A percentile compares a stretch with the other conserved stretches of the same genome.
Conservation (phyloP, 2,113 vertebrate genomes). For the Porphyrio hochstetteri region DNA sequence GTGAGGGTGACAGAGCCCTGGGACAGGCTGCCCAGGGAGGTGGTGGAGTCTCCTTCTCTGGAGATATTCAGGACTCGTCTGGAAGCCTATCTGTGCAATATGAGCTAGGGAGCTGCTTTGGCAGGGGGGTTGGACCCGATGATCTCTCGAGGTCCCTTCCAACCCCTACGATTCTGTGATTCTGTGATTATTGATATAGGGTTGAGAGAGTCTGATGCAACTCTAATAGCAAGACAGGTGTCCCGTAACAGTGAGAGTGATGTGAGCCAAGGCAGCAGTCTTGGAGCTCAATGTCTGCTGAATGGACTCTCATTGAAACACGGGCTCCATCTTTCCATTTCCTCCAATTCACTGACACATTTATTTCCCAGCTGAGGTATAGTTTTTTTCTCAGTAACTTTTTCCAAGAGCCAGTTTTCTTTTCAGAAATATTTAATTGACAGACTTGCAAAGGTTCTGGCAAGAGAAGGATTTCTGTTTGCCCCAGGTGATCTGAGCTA, state of each 20-base stretch:
- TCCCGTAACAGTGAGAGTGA: accelerated
- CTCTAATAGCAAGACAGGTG: neutral
- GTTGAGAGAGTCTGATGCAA: neutral
- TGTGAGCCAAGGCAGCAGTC: neutral
- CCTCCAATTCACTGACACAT: neutral
- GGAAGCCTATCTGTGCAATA: too few species aligned
- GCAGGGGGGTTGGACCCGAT: too few species aligned
- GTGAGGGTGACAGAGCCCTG: too few species aligned
- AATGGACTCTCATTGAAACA: neutral
- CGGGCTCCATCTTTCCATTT: neutral
- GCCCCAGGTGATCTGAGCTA: neutral
- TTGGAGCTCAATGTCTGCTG: neutral
- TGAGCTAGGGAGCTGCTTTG: too few species aligned
- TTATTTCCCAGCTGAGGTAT: neutral
- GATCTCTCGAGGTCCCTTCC: too few species aligned
- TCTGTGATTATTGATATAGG: neutral
- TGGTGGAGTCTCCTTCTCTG: too few species aligned
- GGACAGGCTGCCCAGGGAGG: too few species aligned
- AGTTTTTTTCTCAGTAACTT: neutral
- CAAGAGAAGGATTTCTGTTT: neutral
- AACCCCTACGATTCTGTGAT: too few species aligned
- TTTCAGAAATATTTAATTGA: neutral
- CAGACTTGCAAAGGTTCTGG: neutral
- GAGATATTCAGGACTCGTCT: too few species aligned
- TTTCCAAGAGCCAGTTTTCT: neutral